Evolutionary conservation across 2,888 invertebrate species (phyloP).

Genomic region (Amphimallon solstitiale): DNA sequence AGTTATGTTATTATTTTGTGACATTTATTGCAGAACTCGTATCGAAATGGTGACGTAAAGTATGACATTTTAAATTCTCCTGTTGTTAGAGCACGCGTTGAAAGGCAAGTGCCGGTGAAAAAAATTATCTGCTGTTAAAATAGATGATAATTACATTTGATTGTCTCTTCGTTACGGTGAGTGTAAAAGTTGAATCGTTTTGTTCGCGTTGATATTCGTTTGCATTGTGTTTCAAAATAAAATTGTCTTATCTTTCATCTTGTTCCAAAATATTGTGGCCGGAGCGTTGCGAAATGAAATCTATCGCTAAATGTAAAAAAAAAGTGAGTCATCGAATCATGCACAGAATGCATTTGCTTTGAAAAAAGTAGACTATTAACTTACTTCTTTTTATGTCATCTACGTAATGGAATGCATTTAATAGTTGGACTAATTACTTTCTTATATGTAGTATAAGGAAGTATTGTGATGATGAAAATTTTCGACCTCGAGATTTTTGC

Average conservation of each 20-base stretch:
- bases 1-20: conserved; percentile 10
- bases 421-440: no score
- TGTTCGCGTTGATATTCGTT: conserved; percentile 15
- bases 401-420: no score
- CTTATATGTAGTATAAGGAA: no score
- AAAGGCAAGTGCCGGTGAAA: neutral
- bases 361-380: neutral
- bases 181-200: conserved; percentile 13
- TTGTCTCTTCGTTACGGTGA: conserved; percentile 15
- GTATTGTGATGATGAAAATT: no score
- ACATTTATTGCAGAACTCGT: neutral
- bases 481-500: no score
- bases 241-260: neutral
- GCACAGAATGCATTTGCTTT: neutral
- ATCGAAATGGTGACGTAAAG: conserved; percentile 2
- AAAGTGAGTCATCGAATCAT: conserved; percentile 4
- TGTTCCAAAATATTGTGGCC: conserved; percentile 11
- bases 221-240: conserved; percentile 6
- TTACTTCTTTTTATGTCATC: no score
- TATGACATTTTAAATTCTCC: conserved; percentile 16
- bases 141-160: conserved; percentile 17
- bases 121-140: conserved; percentile 4
- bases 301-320: neutral
- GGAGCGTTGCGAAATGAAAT: conserved; percentile 5
- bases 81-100: neutral